Evolutionary conservation across 2,797 vertebrate species (phyloP), one percentile per base, ranked within the genome.

Genomic region (Tarsius wallacei): DNA sequence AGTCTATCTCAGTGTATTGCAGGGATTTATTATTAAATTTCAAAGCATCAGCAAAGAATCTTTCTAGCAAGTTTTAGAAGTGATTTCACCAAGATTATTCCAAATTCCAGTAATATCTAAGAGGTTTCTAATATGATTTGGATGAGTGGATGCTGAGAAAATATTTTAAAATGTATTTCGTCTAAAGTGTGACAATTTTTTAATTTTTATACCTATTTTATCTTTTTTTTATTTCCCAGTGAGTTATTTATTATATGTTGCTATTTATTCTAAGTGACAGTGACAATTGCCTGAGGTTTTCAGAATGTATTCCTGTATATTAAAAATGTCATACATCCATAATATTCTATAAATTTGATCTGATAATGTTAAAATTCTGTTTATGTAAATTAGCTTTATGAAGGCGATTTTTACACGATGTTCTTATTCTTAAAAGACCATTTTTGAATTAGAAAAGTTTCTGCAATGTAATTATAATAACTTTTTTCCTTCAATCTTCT

Each of bases 21-120:
- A 66, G 7, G 61, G 16, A 85, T 57, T 78, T 94, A 81, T 84
- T 57, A 76, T 42, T 81, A 47, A 28, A 51, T 36, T 93, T 4
- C n/a, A 93, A 86, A 93, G 13, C 47, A 89, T 91, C 77, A 94
- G 61, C 59, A 87, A 94, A 97, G 28, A 33, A 63, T 93, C 47
- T 70, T 70, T 80, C 70, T 55, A 55, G 47, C 19, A 85, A 86
- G 10, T 71, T 92, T 95, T 92, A 61, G 47, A 91, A 63, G 19
- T 90, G 5, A 85, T 49, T 68, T 77, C 21, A 95, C 13, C 31
- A 88, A 87, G n/a, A 70, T 80, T 88, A 59, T 6, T 83, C 53
- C 71, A 90, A 87, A 82, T 9, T 70, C 51, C 24, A 49, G 88
- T 87, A 74, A 9, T 57, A 57, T 55, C 0, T 71, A 64, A 87